A percentile compares a stretch with the other conserved stretches of the same genome.
Conservation (phyloP, 2,888 invertebrate species). For the Macrosiphum euphorbiae region DNA sequence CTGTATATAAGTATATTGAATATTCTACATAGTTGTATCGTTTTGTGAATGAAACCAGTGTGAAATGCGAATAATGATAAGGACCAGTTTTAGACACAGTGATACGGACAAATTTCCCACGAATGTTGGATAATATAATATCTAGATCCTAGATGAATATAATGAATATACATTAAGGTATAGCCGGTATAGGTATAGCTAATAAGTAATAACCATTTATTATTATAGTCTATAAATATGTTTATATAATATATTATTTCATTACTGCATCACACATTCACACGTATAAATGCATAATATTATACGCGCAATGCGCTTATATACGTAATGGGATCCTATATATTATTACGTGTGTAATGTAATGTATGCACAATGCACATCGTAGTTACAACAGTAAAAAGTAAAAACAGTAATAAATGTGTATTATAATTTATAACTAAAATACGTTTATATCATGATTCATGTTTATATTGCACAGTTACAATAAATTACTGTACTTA, state of each 20-base stretch:
- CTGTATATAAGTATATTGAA: not conserved
- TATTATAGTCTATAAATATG: too few relatives aligned
- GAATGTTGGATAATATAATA: not conserved
- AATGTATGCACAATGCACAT: not conserved
- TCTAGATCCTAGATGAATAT: too few relatives aligned
- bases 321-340: not conserved
- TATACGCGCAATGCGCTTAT: not conserved
- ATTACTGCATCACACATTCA: not conserved
- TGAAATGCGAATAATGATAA: constrained; percentile 36
- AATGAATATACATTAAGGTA: too few relatives aligned
- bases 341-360: not conserved
- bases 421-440: not conserved
- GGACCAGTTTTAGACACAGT: constrained; percentile 29
- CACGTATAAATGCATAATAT: not conserved
- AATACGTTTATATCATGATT: not conserved
- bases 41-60: constrained; percentile 58
- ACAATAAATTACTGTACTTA: constrained; percentile 25
- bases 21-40: not conserved
- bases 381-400: not conserved
- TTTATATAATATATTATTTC: not conserved
- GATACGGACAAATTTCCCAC: not conserved
- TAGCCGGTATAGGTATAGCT: too few relatives aligned
- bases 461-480: not conserved
- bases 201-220: not conserved
- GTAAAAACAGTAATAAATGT: not conserved